These are phyloP conservation scores for Prolemur simus DNA, from an alignment of 2,113 vertebrate species.

Conservation along the genomic window DNA sequence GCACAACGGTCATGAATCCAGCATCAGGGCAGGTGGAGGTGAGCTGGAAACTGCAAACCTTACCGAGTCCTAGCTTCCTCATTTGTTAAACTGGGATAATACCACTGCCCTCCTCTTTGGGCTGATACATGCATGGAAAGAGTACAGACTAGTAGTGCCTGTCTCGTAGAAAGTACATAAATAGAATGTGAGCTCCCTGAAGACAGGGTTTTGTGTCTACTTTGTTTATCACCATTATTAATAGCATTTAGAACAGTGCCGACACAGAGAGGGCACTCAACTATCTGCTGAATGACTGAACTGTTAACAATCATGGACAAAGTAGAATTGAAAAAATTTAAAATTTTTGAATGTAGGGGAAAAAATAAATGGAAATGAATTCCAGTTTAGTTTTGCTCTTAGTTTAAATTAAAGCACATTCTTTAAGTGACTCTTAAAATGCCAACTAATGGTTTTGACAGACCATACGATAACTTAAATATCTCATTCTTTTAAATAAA, in stretches of 20 bases:
- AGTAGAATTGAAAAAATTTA: not conserved
- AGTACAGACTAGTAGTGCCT: not conserved
- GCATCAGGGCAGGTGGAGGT: not conserved
- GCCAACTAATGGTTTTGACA: conserved; percentile 35
- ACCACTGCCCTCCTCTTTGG: not conserved
- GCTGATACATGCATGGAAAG: not conserved
- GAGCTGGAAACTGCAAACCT: not conserved
- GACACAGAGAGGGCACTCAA: not conserved
- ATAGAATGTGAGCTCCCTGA: not conserved
- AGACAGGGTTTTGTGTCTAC: not conserved
- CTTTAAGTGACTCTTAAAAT: conserved; percentile 48
- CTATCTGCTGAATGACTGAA: not conserved
- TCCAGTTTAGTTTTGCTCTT: conserved; percentile 25
- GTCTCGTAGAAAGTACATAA: not conserved
- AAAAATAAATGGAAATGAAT: not conserved
- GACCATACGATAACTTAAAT: conserved; percentile 49
- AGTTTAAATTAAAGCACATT: conserved; percentile 28
- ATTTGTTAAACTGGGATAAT: not conserved
- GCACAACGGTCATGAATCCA: not conserved
- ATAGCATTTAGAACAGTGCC: not conserved
- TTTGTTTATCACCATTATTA: not conserved
- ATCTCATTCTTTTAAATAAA: conserved; percentile 64
- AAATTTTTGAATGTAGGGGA: conserved; percentile 3
- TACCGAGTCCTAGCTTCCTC: not conserved
- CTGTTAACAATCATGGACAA: not conserved